Percentiles rank a stretch among this genome's conserved stretches.
phyloP scores from a whole-genome alignment of 1,140 invertebrate genomes.

The Diabrotica virgifera region DNA sequence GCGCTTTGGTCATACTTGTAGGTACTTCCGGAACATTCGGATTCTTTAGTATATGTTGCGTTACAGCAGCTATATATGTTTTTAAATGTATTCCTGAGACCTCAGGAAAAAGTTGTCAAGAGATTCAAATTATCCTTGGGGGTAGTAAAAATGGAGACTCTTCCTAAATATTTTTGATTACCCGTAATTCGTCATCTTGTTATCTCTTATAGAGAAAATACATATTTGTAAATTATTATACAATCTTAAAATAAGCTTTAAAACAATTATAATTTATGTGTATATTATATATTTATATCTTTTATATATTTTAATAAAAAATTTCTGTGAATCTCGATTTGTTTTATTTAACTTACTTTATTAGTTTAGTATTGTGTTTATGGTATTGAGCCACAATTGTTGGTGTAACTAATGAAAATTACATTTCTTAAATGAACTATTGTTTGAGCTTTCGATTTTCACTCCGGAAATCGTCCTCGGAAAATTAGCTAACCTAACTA shows the following conservation, averaged over 20 bases:
- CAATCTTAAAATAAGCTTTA: not conserved
- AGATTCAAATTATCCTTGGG: slow-evolving; percentile 60
- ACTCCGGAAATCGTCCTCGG: too few relatives aligned
- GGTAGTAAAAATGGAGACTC: slow-evolving; percentile 7
- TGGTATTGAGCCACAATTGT: too few relatives aligned
- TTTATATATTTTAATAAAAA: not conserved
- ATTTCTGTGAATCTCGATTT: too few relatives aligned
- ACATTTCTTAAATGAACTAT: too few relatives aligned
- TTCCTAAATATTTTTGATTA: slow-evolving; percentile 1
- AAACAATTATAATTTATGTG: not conserved
- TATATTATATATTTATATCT: not conserved
- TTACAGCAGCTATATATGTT: slow-evolving; percentile 58
- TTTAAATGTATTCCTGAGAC: slow-evolving; percentile 68
- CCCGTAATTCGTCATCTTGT: not conserved
- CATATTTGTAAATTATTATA: not conserved
- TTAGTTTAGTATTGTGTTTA: too few relatives aligned
- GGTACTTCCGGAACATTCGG: slow-evolving; percentile 73
- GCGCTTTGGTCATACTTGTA: slow-evolving; percentile 55
- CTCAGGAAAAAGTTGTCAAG: slow-evolving; percentile 63
- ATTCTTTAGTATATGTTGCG: slow-evolving; percentile 71
- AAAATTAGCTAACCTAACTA: too few relatives aligned
- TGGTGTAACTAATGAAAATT: too few relatives aligned
- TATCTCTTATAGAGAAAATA: not conserved
- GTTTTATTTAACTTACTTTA: too few relatives aligned
- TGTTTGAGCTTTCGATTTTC: too few relatives aligned